phyloP scores from a whole-genome alignment of 2,888 invertebrate species.

The Phragmatobia fuliginosa region DNA sequence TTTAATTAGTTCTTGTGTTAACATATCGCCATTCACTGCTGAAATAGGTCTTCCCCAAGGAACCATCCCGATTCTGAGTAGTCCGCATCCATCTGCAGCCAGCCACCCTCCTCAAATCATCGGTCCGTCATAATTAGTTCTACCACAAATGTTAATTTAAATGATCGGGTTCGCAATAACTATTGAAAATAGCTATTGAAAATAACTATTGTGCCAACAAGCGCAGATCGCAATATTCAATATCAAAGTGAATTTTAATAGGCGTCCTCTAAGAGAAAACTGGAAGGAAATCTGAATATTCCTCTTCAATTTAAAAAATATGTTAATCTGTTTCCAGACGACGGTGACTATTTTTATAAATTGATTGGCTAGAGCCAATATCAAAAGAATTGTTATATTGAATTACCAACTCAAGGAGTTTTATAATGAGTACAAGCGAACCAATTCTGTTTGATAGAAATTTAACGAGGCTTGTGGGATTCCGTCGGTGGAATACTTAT shows the following conservation, averaged over 20 bases:
- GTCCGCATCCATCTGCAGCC: too few species aligned
- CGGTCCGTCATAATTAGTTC: too few species aligned
- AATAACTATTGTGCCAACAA: conserved; percentile 66
- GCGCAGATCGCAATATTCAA: conserved; percentile 74
- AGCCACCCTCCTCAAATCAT: too few species aligned
- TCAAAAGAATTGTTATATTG: conserved; percentile 73
- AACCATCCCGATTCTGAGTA: too few species aligned
- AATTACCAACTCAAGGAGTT: conserved; percentile 60
- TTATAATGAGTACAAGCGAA: conserved; percentile 45
- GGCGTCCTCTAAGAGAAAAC: conserved; percentile 77
- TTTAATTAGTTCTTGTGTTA: too few species aligned
- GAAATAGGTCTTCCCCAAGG: too few species aligned
- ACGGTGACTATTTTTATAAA: conserved; percentile 78
- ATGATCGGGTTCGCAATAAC: conserved; percentile 40
- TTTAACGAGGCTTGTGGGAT: not conserved
- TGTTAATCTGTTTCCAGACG: conserved; percentile 77
- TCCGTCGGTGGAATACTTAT: not conserved
- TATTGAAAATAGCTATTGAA: conserved; percentile 60
- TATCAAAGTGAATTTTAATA: conserved; percentile 78
- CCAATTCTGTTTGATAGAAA: conserved; percentile 20
- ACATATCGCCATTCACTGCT: too few species aligned
- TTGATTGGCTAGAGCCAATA: conserved; percentile 77
- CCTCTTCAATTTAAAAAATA: conserved; percentile 77
- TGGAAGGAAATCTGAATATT: conserved; percentile 82
- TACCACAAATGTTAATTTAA: too few species aligned